Evolutionary conservation across 30 jellyfish, hydroid and myxozoan species (phyloP), one percentile per base, ranked within the genome.

Genomic region (Pelagia noctiluca): DNA sequence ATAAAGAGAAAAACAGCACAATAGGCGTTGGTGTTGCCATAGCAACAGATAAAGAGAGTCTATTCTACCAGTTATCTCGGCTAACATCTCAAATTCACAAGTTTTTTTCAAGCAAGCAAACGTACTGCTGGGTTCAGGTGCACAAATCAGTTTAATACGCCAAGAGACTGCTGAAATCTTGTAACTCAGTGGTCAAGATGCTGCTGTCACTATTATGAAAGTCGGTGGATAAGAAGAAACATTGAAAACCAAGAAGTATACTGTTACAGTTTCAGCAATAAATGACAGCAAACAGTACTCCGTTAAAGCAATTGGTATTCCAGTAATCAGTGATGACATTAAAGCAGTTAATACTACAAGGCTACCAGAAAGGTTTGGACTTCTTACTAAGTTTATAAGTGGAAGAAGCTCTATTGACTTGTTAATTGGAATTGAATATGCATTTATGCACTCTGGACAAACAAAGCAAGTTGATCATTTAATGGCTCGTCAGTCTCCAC

Each of bases 171-270:
- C 96, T 32, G 84, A 65, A 66, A 52, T 26, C 30, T 38, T 87
- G 35, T 88, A 84, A 34, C 88, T 87, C 13, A 65, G 57, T 2
- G 96, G 96, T 11, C 83, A 65, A 75, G 69, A 49, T 63, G 84
- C 63, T 12, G 35, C 76, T 19, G 68, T 87, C 67, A 68, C 80
- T 13, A 71, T 87, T 1, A 37, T 87, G 33, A 77, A 75, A 67
- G 87, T 87, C 61, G 86, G 90, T 75, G 96, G 90, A 53, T 87
- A 65, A 54, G 84, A 75, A 75, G 90, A 87, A 68, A 57, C 78
- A 87, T 26, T 75, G 73, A 53, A 66, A 63, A 75, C 96, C n/a
- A 57, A 63, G 88, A 38, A 37, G 46, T 83, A 68, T 0, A 70
- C 76, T 29, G 71, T 75, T 28, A 50, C 83, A 63, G 67, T 84